Base-by-base conservation (phyloP, 2,113 vertebrate genomes). In the Mastomys coucha region DNA sequence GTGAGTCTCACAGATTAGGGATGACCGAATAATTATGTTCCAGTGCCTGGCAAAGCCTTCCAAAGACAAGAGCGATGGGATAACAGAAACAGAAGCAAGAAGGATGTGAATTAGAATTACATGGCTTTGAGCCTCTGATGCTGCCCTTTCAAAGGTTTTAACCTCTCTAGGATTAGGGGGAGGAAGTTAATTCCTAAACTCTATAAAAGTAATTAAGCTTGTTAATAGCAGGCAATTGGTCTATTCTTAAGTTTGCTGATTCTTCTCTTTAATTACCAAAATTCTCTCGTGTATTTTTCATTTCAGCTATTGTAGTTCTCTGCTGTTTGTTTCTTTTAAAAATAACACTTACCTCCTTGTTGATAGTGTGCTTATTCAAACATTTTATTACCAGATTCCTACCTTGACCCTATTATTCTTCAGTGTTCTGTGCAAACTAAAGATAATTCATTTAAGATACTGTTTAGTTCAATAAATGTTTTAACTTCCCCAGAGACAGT, bases 21-120 rank as follows among this genome's bases (percentile, higher is more conserved):
- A 78, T 94, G 97, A 96, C 81, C 95, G 45, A 75, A 80, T 96
- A 85, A 96, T 92, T 92, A 93, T 36, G 5, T 80, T 63, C 58
- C 51, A 67, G 51, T 53, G 78, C n/a, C 69, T 76, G 90, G 89
- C 36, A 92, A 89, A 94, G 85, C 49, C 69, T 87, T 76, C 36
- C 2, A 26, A 63, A 70, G 81, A 77, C 58, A 85, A 91, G 39
- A 87, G 93, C 94, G 53, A 58, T 58, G 80, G 77, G 89, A 33
- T 58, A 22, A 72, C 60, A 94, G 86, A 89, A 26, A 77, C 86
- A 70, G 63, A 45, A 45, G 45, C 45, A 45, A 45, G 45, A 45
- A 45, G 45, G 45, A 45, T 45, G 45, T 45, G 45, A 45, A 45
- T 45, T 45, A 45, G 45, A 45, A 45, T 45, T 45, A 45, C 3